Evolutionary conservation across 2,113 vertebrate genomes (phyloP), one percentile per base, ranked within the genome.

Genomic region (Colius striatus): DNA sequence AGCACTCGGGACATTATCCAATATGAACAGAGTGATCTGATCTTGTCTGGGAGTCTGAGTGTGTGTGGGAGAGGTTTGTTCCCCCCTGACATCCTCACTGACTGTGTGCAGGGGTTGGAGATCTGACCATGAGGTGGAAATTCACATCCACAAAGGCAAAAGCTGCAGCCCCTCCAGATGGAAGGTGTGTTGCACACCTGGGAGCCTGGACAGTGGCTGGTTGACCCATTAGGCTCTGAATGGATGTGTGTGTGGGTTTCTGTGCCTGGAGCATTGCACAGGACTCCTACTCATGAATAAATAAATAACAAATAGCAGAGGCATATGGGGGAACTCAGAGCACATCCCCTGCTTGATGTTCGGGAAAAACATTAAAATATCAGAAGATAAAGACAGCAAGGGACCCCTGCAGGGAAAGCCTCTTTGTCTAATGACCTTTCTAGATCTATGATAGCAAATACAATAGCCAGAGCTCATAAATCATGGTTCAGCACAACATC

Each of bases 381-480:
- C 96, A 97, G 92, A 95, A 90, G 96, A 97, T 96, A 95, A 97
- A 96, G 93, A 95, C 14, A 50, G 84, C 74, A 91, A 92, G 74
- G 72, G 77, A 94, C 83, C 85, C 97, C 94, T 96, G 92, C 29
- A 90, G 96, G 95, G 94, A 97, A 96, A 96, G 90, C 96, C 94
- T 95, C 94, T 97, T 97, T 97, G 97, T 98, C 94, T 98, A 97
- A 97, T 96, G 97, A 97, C 98, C 97, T 98, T 98, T 96, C 93
- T 94, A 75, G 38, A 90, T 94, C 96, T 86, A 53, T 94, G 97
- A 98, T 98, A 97, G 96, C 94, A 94, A 96, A 97, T 97, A 96
- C 94, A 98, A 98, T 97, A 97, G 97, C 92, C 96, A 95, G 95
- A 94, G 86, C 97, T 97, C 97, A 97, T 97, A 98, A 98, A 98